Percentiles rank a stretch among this genome's conserved stretches.
Conservation (phyloP, 2,797 vertebrate genomes). For the Clarias pachynema region DNA sequence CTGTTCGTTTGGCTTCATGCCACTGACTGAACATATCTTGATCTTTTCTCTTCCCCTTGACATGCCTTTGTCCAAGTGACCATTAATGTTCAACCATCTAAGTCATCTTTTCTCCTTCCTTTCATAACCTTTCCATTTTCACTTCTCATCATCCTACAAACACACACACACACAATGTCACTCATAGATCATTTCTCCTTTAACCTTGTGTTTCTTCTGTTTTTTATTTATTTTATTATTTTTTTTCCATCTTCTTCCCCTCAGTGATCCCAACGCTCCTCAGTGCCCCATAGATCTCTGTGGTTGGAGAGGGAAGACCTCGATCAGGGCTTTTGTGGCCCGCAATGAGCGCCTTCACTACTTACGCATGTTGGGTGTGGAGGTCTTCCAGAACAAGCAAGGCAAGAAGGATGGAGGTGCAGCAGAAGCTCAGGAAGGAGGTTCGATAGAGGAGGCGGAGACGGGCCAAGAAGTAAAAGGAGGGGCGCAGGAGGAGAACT, state of each 20-base stretch:
- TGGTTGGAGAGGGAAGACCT: conserved; percentile 96
- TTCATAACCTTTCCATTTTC: not conserved
- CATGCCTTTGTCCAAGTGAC: not conserved
- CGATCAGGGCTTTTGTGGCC: conserved; percentile 93
- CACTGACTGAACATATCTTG: not conserved
- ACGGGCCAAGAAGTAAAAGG: not conserved
- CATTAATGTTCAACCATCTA: not conserved
- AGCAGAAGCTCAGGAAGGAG: conserved; percentile 63
- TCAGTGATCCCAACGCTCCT: conserved; percentile 80
- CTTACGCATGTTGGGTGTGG: conserved; percentile 93
- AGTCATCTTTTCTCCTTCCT: not conserved
- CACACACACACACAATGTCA: not conserved
- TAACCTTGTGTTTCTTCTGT: not conserved
- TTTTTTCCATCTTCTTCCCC: not conserved
- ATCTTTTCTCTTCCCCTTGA: not conserved
- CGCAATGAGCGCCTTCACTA: conserved; percentile 95
- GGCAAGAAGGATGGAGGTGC: conserved; percentile 59
- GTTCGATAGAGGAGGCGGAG: not conserved
- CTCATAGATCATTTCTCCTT: not conserved
- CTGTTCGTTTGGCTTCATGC: not conserved
- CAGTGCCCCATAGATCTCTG: conserved; percentile 94
- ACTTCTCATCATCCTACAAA: not conserved
- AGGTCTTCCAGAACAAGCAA: conserved; percentile 81
- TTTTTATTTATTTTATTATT: not conserved
- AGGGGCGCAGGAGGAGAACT: conserved; percentile 46